Base-by-base conservation (phyloP, 2,888 invertebrate species). In the Zootermopsis nevadensis region DNA sequence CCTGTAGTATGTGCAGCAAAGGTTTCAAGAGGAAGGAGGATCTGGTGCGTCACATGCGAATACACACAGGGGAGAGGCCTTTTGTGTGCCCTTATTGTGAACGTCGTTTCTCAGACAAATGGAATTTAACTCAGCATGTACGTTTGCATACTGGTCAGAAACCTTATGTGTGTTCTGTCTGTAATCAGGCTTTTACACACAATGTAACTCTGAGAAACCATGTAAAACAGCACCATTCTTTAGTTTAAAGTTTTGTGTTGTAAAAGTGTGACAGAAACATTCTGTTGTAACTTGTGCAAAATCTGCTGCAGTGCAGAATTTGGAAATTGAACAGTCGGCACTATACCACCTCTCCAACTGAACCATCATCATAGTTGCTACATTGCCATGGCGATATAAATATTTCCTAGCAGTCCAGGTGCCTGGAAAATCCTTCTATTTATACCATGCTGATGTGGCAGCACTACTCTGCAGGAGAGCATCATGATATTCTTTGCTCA, bases 81-180 rank as follows among this genome's bases (percentile, higher is more conserved):
- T 82, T 77, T 69, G 77, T 67, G 1, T 82, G 82, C 42, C 15
- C n/a, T 12, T 79, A 66, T 42, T 82, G 82, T 53, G 60, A 22
- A 55, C 67, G 82, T 8, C 27, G 35, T 10, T 82, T 82, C 53
- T 82, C 79, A 2, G 79, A 82, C 35, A 82, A 82, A 33, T 82
- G 82, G 82, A 82, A 82, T 19, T 53, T 82, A 10, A 82, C 82
- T 31, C 82, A 82, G 53, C 82, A 82, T 33, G 42, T 82, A 66
- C 77, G 82, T 10, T 48, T 82, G 24, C 82, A 82, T 48, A 82
- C 82, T 2, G 82, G 82, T 12, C 66, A 77, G n/a, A 82, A 79
- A 53, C 82, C 82, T 12, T 82, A 82, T 33, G 53, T 69, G n/a
- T 82, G 82, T 35, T 27, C 53, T 15, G 30, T 82, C 15, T 82